These are phyloP conservation scores for Dicrurus megarhynchus DNA, from an alignment of 2,113 vertebrate species.

Conservation along the genomic window DNA sequence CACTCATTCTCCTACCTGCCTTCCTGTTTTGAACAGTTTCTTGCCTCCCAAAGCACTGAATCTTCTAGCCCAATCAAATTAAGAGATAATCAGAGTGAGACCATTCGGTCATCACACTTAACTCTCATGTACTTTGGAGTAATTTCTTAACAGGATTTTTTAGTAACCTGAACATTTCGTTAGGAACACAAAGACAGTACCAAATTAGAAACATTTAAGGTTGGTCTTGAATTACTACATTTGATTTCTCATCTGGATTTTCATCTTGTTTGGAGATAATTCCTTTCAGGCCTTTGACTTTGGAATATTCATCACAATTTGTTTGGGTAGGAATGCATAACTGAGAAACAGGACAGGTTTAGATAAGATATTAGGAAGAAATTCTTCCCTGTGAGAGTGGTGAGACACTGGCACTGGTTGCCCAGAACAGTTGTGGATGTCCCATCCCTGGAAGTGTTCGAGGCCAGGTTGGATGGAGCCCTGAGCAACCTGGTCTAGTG, in stretches of 20 bases:
- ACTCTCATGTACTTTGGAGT: not conserved
- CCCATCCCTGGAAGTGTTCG: not conserved
- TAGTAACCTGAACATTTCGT: not conserved
- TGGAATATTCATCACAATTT: not conserved
- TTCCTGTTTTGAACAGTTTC: not conserved
- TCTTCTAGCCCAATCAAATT: not conserved
- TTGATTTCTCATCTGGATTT: not conserved
- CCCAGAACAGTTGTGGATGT: not conserved
- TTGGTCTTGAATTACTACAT: not conserved
- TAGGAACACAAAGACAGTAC: not conserved
- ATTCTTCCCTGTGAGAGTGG: fast-evolving
- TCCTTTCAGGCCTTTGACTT: not conserved
- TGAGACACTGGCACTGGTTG: fast-evolving
- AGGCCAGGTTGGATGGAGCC: not conserved
- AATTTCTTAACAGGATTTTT: not conserved
- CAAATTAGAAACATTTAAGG: not conserved
- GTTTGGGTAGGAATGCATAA: not conserved
- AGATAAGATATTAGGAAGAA: not conserved
- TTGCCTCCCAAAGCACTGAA: not conserved
- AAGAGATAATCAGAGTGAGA: not conserved
- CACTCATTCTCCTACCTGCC: fast-evolving
- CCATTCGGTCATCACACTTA: fast-evolving
- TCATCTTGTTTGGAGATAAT: not conserved
- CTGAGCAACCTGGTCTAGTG: not conserved
- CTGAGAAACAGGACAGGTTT: not conserved